Percentiles rank a stretch among this genome's conserved stretches.
These are phyloP conservation scores for Selene dorsalis DNA, from an alignment of 2,797 vertebrate genomes.

Conservation along the genomic window DNA sequence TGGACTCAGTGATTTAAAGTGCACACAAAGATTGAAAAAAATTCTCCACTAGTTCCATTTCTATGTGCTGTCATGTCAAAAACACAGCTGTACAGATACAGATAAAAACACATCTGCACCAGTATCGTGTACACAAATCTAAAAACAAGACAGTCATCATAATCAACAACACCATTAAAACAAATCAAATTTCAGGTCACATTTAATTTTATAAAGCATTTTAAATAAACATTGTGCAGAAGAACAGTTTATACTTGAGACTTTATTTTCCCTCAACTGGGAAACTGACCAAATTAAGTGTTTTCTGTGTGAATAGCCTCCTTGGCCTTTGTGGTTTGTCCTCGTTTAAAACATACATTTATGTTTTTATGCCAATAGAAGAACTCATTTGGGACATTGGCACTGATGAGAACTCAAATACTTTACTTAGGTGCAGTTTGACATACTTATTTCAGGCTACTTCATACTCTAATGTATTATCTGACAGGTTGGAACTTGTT, in stretches of 20 bases:
- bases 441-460: neutral
- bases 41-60: constrained; percentile 8
- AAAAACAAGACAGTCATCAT: neutral
- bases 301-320: neutral
- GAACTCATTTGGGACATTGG: neutral
- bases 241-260: no score
- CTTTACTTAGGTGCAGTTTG: neutral
- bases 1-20: constrained; percentile 23
- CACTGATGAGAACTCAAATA: neutral
- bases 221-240: neutral
- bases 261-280: no score
- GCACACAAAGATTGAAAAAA: constrained; percentile 25
- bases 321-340: neutral
- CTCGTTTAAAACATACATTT: neutral
- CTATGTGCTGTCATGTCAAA: constrained; percentile 5
- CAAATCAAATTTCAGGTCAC: neutral
- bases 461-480: no score
- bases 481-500: no score
- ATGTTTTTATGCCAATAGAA: neutral
- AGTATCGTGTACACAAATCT: neutral
- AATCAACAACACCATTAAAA: neutral
- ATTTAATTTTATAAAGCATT: neutral
- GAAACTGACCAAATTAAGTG: neutral
- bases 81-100: constrained; percentile 5
- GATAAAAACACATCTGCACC: neutral